phyloP scores from a whole-genome alignment of 2,113 vertebrate species.

The Siniperca chuatsi region DNA sequence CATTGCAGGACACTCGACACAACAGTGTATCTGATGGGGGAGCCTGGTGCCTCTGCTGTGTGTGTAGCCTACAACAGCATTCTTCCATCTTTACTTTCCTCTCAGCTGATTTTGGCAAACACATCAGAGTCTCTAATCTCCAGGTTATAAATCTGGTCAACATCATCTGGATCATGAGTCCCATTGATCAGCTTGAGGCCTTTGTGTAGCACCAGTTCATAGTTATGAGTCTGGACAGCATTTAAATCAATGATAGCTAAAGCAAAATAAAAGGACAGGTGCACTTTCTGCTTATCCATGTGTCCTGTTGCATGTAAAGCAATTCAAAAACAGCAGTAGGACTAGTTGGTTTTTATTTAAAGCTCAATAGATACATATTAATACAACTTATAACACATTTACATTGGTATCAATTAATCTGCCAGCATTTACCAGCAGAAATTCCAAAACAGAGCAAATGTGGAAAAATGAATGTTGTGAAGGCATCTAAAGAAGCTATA shows the following conservation, averaged over 20 bases:
- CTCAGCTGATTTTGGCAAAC: constrained; percentile 80
- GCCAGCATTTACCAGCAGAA: too few species aligned
- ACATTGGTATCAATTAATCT: too few species aligned
- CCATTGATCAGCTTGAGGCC: constrained; percentile 68
- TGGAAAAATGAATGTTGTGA: too few species aligned
- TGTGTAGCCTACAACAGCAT: not conserved
- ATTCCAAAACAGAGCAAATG: too few species aligned
- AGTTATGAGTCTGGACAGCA: not conserved
- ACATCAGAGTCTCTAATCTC: constrained; percentile 73
- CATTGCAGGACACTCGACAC: not conserved
- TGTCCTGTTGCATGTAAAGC: too few species aligned
- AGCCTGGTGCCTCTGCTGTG: too few species aligned
- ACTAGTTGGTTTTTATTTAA: too few species aligned
- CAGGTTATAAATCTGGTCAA: constrained; percentile 68
- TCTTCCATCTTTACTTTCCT: not conserved
- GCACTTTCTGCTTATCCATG: too few species aligned
- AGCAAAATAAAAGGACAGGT: constrained; percentile 5
- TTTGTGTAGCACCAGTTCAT: constrained; percentile 51
- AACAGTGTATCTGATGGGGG: not conserved
- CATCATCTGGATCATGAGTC: constrained; percentile 62
- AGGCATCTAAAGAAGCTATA: too few species aligned
- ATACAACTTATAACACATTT: too few species aligned
- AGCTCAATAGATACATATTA: too few species aligned
- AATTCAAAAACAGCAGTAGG: too few species aligned
- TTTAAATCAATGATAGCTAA: constrained; percentile 27